Evolutionary conservation across 1,140 invertebrate genomes (phyloP).

Genomic region (Galendromus occidentalis): DNA sequence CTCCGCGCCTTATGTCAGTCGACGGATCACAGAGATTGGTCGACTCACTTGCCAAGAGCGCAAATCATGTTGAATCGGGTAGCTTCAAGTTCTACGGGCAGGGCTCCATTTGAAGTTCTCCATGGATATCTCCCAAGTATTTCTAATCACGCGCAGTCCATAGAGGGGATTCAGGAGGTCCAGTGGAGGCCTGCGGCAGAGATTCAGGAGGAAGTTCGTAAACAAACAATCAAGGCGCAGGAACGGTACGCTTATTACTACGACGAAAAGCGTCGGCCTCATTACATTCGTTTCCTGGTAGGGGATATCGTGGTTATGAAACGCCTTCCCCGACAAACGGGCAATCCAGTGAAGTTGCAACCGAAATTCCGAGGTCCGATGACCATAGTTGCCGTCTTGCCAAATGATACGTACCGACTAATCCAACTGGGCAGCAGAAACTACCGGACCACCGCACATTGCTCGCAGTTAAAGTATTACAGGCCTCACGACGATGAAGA

Average conservation of each 20-base stretch:
- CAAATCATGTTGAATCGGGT: neutral
- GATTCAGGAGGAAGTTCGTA: neutral
- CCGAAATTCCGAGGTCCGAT: neutral
- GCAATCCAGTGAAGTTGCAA: neutral
- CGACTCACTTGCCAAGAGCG: neutral
- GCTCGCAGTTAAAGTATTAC: too few relatives aligned
- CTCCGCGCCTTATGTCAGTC: neutral
- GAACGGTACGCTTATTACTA: neutral
- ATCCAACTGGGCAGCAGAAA: neutral
- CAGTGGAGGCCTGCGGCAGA: neutral
- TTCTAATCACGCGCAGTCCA: neutral
- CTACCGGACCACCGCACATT: neutral
- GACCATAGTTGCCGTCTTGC: neutral
- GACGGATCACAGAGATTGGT: neutral
- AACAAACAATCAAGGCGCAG: neutral
- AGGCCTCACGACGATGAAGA: too few relatives aligned
- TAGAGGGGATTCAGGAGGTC: neutral
- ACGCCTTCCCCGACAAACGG: neutral
- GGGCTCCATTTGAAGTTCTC: too few relatives aligned
- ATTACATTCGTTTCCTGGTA: neutral
- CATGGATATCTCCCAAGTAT: neutral
- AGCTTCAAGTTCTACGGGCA: neutral
- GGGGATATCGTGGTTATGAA: slow-evolving; percentile 2
- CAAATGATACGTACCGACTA: neutral
- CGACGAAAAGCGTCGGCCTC: neutral